Evolutionary conservation across 2,888 invertebrate genomes (phyloP).

Genomic region (Noctua comes): DNA sequence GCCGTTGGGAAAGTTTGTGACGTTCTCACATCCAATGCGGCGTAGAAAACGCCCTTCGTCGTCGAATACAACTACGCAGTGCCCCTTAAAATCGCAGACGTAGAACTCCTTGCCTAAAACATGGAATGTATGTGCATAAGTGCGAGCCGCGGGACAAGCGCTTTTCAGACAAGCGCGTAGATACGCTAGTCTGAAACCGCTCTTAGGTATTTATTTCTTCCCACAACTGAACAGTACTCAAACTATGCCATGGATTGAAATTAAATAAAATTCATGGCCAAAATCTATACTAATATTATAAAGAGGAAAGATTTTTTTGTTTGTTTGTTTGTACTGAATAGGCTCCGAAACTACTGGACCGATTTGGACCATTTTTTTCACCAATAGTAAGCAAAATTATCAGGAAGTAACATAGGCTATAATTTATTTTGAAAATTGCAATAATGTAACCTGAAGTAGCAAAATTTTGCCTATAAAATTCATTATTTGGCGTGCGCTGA

Average conservation of each 20-base stretch:
- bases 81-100: constrained; percentile 99
- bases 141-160: background rate
- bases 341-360: no score
- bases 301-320: no score
- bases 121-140: background rate
- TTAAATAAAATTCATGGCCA: background rate
- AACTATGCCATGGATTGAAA: background rate
- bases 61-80: constrained; percentile 98
- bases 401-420: no score
- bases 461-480: no score
- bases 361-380: no score
- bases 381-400: no score
- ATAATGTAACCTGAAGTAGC: no score
- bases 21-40: constrained; percentile 98
- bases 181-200: background rate
- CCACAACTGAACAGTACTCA: background rate
- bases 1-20: constrained; percentile 99
- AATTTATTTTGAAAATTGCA: no score
- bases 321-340: no score
- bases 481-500: no score
- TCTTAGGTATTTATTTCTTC: background rate
- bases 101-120: constrained; percentile 96
- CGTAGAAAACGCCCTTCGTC: constrained; percentile 97
- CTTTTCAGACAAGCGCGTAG: background rate
- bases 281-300: no score